phyloP scores from a whole-genome alignment of 2,888 invertebrate species.

The Leptothorax acervorum region DNA sequence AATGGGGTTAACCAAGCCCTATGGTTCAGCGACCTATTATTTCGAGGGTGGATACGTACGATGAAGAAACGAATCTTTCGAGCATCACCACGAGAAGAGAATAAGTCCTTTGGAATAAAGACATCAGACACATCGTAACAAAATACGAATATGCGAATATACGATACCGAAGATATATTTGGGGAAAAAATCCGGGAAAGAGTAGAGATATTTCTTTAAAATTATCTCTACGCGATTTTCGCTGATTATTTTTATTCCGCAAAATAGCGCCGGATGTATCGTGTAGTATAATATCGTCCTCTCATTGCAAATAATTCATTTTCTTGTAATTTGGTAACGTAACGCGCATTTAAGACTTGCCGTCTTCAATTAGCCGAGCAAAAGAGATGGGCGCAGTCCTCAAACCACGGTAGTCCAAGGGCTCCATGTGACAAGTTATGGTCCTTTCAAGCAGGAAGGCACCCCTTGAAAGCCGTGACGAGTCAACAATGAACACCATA shows the following conservation, averaged over 20 bases:
- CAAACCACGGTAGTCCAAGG: conserved; percentile 61
- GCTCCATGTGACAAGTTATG: conserved; percentile 70
- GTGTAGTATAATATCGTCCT: neutral
- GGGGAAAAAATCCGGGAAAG: neutral
- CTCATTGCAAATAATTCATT: neutral
- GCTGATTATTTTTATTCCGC: neutral
- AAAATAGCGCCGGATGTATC: neutral
- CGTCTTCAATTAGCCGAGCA: conserved; percentile 62
- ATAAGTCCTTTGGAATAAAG: conserved; percentile 27
- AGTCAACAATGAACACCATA: conserved; percentile 73
- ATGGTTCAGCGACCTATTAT: conserved; percentile 65
- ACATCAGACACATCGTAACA: conserved; percentile 25
- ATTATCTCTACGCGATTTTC: neutral
- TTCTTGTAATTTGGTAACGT: conserved; percentile 24
- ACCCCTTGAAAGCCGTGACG: conserved; percentile 74
- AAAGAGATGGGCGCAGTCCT: conserved; percentile 55
- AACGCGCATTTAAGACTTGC: conserved; percentile 25
- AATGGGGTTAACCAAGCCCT: conserved; percentile 74
- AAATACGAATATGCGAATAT: conserved; percentile 46
- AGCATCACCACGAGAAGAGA: conserved; percentile 59
- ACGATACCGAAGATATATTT: neutral
- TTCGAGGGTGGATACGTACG: conserved; percentile 71
- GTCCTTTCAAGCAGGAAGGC: conserved; percentile 69
- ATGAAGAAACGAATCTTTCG: conserved; percentile 66
- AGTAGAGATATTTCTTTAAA: neutral